Base-by-base conservation (phyloP, 2,888 invertebrate genomes). In the Morpho achilles region DNA sequence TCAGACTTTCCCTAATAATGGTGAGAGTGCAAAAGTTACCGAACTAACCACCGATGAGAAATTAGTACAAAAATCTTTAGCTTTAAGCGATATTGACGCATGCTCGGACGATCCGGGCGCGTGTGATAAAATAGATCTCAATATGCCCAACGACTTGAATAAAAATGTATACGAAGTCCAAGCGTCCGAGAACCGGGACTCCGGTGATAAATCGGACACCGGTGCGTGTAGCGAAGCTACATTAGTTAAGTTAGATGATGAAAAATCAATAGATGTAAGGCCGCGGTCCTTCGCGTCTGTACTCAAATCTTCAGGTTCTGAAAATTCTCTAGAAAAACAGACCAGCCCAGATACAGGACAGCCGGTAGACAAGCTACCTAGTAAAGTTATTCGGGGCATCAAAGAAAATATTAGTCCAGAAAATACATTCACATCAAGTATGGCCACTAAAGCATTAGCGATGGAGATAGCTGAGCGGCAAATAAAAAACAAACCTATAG, bases 341-440 rank as follows among this genome's bases (percentile, higher is more conserved):
- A 70, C 67, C 0, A 90, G 87, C 61, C 84, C 87, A 0, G 90
- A 90, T 8, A 72, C 75, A 0, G 87, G 87, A 1, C 85, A 84
- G 2, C 66, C 87, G 0, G 80, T 90, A 1, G 89, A 92, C 48
- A 91, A 91, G 68, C 79, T 93, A 57, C 92, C 93, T 0, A 87
- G 82, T 53, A 92, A 92, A 72, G 79, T 93, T 5, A 92, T 93
- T 53, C 75, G 91, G 67, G 92, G 92, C 6, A 92, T 93, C 9
- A 93, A 93, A 75, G 93, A 93, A 69, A 93, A 93, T 68, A 92
- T 93, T 1, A 93, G 93, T 58, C 93, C 93, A 0, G 93, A 93
- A 66, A 93, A 93, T 56, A 93, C 93, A 1, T 61, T 91, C 7
- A 91, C 87, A 0, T 82, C 87, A 0, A 87, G 83, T 53, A 84